A percentile compares a stretch with the other conserved stretches of the same genome.
These are phyloP conservation scores for Zingel zingel DNA, from an alignment of 2,113 vertebrate species.

Conservation along the genomic window DNA sequence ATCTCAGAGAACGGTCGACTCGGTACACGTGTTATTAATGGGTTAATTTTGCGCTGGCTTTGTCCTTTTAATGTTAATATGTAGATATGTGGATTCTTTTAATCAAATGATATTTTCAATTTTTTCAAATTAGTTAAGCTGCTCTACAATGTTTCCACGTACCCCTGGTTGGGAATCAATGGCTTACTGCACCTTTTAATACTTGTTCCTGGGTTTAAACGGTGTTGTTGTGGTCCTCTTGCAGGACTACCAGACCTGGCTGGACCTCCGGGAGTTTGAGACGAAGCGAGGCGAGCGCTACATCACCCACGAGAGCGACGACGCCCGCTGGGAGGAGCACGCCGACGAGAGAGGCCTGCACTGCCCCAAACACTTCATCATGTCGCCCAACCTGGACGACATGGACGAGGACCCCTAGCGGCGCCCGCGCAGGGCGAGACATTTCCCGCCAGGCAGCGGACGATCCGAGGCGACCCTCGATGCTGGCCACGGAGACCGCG, in stretches of 20 bases:
- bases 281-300: conserved; percentile 93
- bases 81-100: too few relatives aligned
- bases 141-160: too few relatives aligned
- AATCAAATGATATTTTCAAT: too few relatives aligned
- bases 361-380: conserved; percentile 94
- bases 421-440: not conserved
- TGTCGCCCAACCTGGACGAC: conserved; percentile 93
- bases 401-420: conserved; percentile 95
- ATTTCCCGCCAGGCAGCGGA: too few relatives aligned
- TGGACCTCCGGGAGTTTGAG: conserved; percentile 95
- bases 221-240: not conserved
- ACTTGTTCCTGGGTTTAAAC: not conserved
- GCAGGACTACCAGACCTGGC: conserved; percentile 96
- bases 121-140: too few relatives aligned
- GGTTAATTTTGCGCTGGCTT: too few relatives aligned
- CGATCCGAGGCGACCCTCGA: not conserved
- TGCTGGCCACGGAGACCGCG: not conserved
- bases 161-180: too few relatives aligned
- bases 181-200: too few relatives aligned
- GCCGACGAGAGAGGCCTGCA: conserved; percentile 83
- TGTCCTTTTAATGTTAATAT: too few relatives aligned
- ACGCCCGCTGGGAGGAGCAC: conserved; percentile 93
- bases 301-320: conserved; percentile 95
- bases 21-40: too few relatives aligned
- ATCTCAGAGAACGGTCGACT: too few relatives aligned